Conservation (phyloP, 1,140 invertebrate species). For the Leptoteleia sp. region DNA sequence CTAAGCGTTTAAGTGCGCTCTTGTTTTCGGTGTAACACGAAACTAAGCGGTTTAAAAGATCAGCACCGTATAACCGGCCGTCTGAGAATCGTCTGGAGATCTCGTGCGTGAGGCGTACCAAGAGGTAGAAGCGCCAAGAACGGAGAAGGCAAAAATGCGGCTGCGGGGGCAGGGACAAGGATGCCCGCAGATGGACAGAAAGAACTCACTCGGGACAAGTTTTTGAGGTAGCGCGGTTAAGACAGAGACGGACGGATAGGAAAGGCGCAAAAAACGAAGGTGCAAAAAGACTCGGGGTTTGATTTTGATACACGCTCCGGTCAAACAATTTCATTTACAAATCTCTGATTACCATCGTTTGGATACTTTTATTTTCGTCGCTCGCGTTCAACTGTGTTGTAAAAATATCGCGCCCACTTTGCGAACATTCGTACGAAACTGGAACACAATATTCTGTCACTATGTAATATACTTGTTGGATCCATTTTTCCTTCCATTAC, state of each 20-base stretch:
- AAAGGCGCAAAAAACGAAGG: constrained; percentile 24
- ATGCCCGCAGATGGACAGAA: constrained; percentile 27
- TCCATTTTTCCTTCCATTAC: no score
- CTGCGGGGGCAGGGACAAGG: constrained; percentile 17
- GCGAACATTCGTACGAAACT: no score
- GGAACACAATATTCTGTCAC: no score
- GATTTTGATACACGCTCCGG: constrained; percentile 27
- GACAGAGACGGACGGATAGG: constrained; percentile 23
- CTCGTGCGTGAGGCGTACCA: constrained; percentile 69
- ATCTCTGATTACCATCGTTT: constrained; percentile 14
- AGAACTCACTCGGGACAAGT: constrained; percentile 43
- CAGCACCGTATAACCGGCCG: constrained; percentile 76
- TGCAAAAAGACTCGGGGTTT: constrained; percentile 14
- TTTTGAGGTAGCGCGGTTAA: constrained; percentile 47
- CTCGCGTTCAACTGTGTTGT: no score
- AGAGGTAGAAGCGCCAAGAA: constrained; percentile 50
- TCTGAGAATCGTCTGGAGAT: constrained; percentile 77
- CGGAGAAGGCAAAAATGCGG: constrained; percentile 46
- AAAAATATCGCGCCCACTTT: no score
- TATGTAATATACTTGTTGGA: no score
- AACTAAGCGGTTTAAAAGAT: constrained; percentile 81
- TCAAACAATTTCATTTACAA: constrained; percentile 52
- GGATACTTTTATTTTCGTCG: not conserved
- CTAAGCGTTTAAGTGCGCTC: constrained; percentile 79
- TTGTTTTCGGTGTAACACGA: constrained; percentile 82